Evolutionary conservation across 2,797 vertebrate genomes (phyloP), one percentile per base, ranked within the genome.

Genomic region (Podarcis siculus): DNA sequence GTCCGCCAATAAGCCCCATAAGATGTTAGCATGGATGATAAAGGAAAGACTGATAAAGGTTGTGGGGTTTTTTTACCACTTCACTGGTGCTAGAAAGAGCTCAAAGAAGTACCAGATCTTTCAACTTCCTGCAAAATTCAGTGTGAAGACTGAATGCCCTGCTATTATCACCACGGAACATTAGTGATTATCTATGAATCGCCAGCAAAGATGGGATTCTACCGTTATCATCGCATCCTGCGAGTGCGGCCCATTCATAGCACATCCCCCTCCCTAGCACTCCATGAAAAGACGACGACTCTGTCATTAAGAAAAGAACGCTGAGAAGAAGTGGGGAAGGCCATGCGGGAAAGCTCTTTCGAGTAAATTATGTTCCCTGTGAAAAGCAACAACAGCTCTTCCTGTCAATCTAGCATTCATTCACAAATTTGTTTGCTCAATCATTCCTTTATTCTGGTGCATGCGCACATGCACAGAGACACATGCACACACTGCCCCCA

Each of bases 111-210:
- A 30, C 13, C 66, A 75, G 5, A 35, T 66, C 4, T 86, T 66
- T 30, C n/a, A 87, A 69, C 89, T 90, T 69, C 79, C 71, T 49
- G 64, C 85, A 85, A 83, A 61, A 87, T 85, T 89, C 85, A 78
- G 91, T 88, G 71, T 49, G 79, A 90, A 90, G 0, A 0, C 71
- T 84, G 64, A 66, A 9, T 89, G 87, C 84, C 0, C 1, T 58
- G 86, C 92, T 91, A 90, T 95, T 94, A 93, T 92, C 93, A 90
- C 93, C 8, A 76, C 71, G 90, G 91, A 95, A 94, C 83, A 86
- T 58, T 88, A 80, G 73, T 37, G 73, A 87, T 92, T 92, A 92
- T 90, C 89, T 45, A 86, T 81, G 88, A 91, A 91, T 89, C 91
- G 93, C 87, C 89, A 92, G 86, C 89, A 6, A 7, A 49, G 91